Evolutionary conservation across 2,888 invertebrate species (phyloP).

Genomic region (Bombylius discolor): DNA sequence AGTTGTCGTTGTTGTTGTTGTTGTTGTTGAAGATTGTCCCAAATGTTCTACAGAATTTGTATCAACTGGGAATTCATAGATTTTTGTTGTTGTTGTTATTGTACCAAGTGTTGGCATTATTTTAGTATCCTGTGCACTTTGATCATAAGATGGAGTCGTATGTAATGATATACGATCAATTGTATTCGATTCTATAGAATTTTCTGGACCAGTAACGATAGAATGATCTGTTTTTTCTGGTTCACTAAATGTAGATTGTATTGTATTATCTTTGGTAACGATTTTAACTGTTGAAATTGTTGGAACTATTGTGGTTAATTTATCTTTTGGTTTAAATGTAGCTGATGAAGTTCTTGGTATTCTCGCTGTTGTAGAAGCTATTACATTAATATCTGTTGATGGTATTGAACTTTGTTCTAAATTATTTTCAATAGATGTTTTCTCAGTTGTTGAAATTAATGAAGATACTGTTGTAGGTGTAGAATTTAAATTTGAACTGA

Average conservation of each 20-base stretch:
- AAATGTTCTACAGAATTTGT: background rate
- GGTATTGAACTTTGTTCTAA: background rate
- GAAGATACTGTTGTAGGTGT: background rate
- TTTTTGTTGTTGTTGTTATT: background rate
- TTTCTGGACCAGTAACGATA: slow-evolving; percentile 20
- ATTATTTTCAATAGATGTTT: background rate
- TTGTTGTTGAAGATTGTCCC: background rate
- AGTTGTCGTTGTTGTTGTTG: slow-evolving; percentile 1
- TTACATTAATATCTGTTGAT: background rate
- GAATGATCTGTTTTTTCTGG: slow-evolving; percentile 3
- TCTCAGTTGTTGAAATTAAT: background rate
- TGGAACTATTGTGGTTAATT: background rate
- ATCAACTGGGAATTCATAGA: background rate
- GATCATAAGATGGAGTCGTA: slow-evolving; percentile 12
- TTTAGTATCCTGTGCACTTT: slow-evolving; percentile 10
- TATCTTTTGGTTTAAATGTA: background rate
- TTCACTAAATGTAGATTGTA: background rate
- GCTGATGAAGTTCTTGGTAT: background rate
- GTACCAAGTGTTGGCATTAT: background rate
- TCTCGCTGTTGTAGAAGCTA: background rate
- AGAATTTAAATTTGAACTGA: background rate
- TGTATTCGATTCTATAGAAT: slow-evolving; percentile 26
- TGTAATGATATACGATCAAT: slow-evolving; percentile 20
- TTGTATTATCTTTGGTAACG: background rate
- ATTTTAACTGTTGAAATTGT: background rate